Evolutionary conservation across 2,113 vertebrate species (phyloP).

Genomic region (Otocyon megalotis): DNA sequence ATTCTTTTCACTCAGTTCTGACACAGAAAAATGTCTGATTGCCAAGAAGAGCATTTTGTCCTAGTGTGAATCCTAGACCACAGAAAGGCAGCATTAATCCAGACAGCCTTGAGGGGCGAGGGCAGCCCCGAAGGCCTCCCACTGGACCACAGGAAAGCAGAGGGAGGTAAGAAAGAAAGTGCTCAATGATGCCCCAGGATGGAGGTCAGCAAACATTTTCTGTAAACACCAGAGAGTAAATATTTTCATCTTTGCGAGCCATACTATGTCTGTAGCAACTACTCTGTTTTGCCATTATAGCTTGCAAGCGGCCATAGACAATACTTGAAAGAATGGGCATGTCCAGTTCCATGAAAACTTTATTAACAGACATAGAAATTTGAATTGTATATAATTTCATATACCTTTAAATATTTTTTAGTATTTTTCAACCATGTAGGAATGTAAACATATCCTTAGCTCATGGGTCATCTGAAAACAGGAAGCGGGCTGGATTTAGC

Average conservation of each 20-base stretch:
- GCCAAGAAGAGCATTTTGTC: conserved; percentile 14
- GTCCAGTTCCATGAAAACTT: background rate
- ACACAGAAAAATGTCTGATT: conserved; percentile 45
- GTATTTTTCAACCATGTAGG: background rate
- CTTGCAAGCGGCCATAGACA: background rate
- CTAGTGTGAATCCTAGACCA: background rate
- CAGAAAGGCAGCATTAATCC: background rate
- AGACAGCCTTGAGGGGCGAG: background rate
- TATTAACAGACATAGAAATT: background rate
- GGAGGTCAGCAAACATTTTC: conserved; percentile 1
- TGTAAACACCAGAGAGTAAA: background rate
- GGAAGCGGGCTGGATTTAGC: background rate
- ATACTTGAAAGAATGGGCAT: background rate
- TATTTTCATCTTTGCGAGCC: background rate
- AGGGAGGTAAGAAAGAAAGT: background rate
- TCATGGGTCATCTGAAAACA: background rate
- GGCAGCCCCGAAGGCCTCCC: background rate
- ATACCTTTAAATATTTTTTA: conserved; percentile 37
- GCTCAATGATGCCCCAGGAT: background rate
- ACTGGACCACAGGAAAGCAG: background rate
- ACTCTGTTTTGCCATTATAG: background rate
- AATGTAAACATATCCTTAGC: background rate
- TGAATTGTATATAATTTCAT: background rate
- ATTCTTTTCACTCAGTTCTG: conserved; percentile 55
- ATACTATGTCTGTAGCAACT: background rate